Conservation (phyloP, 2,113 vertebrate genomes). For the Platysteira castanea region DNA sequence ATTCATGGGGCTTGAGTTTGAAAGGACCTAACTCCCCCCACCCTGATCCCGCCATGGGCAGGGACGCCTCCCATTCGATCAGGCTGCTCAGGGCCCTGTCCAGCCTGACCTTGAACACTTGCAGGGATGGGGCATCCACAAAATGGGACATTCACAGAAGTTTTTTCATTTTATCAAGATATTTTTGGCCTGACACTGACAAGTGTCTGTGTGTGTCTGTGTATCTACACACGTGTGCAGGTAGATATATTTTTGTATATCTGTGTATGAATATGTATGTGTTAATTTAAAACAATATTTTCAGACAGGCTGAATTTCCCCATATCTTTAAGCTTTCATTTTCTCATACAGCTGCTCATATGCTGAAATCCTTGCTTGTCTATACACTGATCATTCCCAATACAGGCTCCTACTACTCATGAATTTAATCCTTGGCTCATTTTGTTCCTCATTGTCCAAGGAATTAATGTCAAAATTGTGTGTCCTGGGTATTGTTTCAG, state of each 20-base stretch:
- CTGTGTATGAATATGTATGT: background rate
- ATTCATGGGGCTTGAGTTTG: background rate
- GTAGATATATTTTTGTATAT: background rate
- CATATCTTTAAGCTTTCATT: background rate
- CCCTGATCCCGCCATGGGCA: too few species aligned
- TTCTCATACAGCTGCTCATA: background rate
- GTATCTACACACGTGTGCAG: accelerated
- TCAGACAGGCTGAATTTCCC: background rate
- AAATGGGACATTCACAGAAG: background rate
- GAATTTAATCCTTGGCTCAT: background rate
- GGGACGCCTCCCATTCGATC: background rate
- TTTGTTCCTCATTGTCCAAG: background rate
- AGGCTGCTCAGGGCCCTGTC: background rate
- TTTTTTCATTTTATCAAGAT: background rate
- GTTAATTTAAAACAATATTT: background rate
- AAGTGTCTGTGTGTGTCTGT: background rate
- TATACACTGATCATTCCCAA: background rate
- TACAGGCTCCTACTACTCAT: background rate
- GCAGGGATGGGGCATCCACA: background rate
- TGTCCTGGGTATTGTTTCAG: background rate
- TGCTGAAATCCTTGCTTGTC: background rate
- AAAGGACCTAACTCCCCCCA: background rate
- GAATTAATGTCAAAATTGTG: background rate
- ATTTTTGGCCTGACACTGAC: background rate
- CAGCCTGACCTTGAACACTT: background rate